Conservation (phyloP, 1,140 invertebrate species). For the Nephila pilipes region DNA sequence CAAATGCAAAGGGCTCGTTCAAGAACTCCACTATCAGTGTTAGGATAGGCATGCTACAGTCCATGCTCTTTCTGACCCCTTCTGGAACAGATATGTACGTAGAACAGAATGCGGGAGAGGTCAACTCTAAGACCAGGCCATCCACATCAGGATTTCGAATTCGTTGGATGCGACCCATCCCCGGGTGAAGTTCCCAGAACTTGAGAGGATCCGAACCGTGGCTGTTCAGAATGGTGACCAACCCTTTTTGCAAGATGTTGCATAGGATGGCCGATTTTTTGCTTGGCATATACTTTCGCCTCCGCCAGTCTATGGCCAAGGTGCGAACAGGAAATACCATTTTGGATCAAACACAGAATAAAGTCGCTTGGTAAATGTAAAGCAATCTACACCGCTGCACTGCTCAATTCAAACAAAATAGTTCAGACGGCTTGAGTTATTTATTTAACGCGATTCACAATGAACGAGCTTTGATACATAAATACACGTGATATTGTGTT, state of each 20-base stretch:
- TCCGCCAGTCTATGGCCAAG: neutral
- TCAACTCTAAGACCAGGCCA: constrained; percentile 14
- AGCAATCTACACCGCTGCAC: neutral
- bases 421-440: neutral
- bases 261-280: neutral
- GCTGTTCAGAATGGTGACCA: neutral
- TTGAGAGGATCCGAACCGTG: neutral
- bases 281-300: neutral
- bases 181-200: neutral
- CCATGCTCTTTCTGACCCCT: neutral
- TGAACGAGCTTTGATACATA: neutral
- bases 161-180: neutral
- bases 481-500: neutral
- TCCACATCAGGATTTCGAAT: neutral
- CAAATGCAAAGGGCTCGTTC: neutral
- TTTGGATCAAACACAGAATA: neutral
- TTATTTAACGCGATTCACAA: neutral
- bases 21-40: neutral
- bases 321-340: neutral
- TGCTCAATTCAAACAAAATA: neutral
- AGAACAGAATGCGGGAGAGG: neutral
- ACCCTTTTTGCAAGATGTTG: neutral
- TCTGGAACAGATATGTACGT: neutral
- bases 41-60: neutral
- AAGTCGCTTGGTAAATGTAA: neutral